These are phyloP conservation scores for Micrastur ruficollis DNA, from an alignment of 2,797 vertebrate species.

Conservation along the genomic window DNA sequence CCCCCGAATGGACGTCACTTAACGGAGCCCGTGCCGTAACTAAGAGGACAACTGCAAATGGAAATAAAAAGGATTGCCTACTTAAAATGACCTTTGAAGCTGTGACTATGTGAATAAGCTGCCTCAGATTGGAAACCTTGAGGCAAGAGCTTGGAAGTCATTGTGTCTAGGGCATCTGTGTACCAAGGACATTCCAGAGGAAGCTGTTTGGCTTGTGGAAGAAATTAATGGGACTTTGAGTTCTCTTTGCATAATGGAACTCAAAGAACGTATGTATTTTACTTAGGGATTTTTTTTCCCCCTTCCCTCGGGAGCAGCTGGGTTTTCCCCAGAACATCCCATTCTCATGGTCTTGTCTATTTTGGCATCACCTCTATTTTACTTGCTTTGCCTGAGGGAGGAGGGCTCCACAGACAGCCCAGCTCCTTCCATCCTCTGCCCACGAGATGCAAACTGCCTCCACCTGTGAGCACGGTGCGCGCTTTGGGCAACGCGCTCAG, in stretches of 20 bases:
- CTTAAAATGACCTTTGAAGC: neutral
- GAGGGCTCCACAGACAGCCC: neutral
- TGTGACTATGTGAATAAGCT: neutral
- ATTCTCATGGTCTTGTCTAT: neutral
- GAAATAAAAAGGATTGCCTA: neutral
- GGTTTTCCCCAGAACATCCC: neutral
- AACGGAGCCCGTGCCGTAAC: neutral
- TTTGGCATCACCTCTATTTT: neutral
- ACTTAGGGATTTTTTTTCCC: accelerated
- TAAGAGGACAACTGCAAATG: neutral
- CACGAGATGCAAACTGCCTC: accelerated
- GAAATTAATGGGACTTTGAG: neutral
- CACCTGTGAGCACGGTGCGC: accelerated
- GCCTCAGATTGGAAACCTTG: neutral
- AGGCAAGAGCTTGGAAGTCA: neutral
- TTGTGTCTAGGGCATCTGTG: neutral
- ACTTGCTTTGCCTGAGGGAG: neutral
- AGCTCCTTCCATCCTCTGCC: neutral
- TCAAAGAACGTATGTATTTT: neutral
- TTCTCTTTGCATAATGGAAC: neutral
- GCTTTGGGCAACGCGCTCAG: accelerated
- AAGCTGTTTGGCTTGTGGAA: neutral
- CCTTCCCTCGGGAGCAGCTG: neutral
- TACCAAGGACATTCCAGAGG: neutral
- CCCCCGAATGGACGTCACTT: neutral